These are phyloP conservation scores for Xiphorhynchus elegans DNA, from an alignment of 2,113 vertebrate genomes.

Conservation along the genomic window DNA sequence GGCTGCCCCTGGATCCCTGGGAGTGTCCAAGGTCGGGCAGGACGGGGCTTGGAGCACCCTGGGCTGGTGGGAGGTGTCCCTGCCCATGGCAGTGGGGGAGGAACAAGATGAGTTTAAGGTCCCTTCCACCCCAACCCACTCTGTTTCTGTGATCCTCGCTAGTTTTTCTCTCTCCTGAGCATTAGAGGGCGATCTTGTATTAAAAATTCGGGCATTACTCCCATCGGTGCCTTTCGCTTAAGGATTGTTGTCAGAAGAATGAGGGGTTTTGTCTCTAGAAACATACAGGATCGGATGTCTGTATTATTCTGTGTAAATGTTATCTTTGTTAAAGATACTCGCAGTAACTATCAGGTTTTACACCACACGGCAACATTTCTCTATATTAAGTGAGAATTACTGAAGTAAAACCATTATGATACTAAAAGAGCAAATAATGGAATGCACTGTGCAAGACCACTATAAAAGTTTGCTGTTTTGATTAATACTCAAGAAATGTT, in stretches of 20 bases:
- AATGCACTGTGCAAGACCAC: background rate
- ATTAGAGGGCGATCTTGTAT: slow-evolving; percentile 63
- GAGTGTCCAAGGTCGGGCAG: rapidly evolving
- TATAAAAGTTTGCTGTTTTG: background rate
- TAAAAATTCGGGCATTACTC: background rate
- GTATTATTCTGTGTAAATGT: slow-evolving; percentile 43
- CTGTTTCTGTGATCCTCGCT: background rate
- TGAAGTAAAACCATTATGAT: background rate
- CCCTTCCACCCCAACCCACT: rapidly evolving
- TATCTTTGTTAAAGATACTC: slow-evolving; percentile 48
- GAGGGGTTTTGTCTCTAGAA: slow-evolving; percentile 23
- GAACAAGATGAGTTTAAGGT: rapidly evolving
- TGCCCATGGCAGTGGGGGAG: rapidly evolving
- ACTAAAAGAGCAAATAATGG: background rate
- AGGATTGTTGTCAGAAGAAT: background rate
- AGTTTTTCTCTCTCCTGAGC: background rate
- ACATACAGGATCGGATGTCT: slow-evolving; percentile 5
- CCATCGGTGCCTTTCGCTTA: background rate
- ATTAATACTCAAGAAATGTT: background rate
- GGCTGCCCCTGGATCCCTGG: background rate
- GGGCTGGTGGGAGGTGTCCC: background rate
- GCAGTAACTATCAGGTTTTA: slow-evolving; percentile 17
- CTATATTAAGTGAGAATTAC: background rate
- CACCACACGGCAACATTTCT: background rate
- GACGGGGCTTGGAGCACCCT: rapidly evolving